Base-by-base conservation (phyloP, 2,113 vertebrate genomes). In the Toxotes chatareus region DNA sequence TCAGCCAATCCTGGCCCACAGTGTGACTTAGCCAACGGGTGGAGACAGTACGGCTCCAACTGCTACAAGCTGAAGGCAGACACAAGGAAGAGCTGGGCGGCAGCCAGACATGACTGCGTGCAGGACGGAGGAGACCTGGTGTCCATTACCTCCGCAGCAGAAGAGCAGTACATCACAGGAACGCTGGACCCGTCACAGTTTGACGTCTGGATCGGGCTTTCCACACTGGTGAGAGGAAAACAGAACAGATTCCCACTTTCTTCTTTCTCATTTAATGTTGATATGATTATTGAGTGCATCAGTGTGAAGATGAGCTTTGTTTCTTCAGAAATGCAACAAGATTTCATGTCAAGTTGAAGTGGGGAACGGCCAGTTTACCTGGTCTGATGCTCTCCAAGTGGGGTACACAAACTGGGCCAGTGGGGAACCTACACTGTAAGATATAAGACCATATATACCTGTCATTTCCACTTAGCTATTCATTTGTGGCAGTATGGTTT, bases 161-260 rank as follows among this genome's bases (percentile, higher is more conserved):
- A 96, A 53, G 89, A 95, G 67, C 83, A 86, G 42, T 96, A 86
- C 27, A 7, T 95, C 49, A 88, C 64, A 0, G 71, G 84, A 42
- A 49, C 13, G 0, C 64, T 94, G 85, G 93, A 86, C 31, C 0
- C 57, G 0, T 80, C 91, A 0, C 2, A 3, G 3, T 56, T 87
- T 3, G 94, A 95, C 86, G 81, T 94, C 82, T 96, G 95, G 95
- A 93, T 95, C 4, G 95, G 95, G 0, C 82, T 88, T n/a, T 94
- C 95, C 71, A 95, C 93, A 3, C 80, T 95, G 93, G 95, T 96
- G 88, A 91, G 87, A 53, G 21, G 32, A 71, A 36, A 47, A 16
- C 2, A 12, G 31, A 10, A 62, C 6, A 62, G 40, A 10, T 27
- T 56, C 27, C 1, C 14, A 14, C 7, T 10, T 51, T 10, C 12